Conservation (phyloP, 2,797 vertebrate genomes). For the Sylvilagus floridanus region DNA sequence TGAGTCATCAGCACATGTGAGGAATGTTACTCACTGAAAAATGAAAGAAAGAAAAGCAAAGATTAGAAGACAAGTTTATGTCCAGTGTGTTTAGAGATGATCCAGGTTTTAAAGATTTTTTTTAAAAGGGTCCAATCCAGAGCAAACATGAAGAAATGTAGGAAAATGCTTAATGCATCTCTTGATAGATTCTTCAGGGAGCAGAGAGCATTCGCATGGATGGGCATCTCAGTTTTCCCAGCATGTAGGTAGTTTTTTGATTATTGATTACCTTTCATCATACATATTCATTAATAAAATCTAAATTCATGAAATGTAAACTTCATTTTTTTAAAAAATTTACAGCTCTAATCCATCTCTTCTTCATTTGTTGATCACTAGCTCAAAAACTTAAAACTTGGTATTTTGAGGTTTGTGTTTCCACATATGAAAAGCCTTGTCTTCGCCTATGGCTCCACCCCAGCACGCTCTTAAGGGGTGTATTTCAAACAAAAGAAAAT, state of each 20-base stretch:
- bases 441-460: not conserved
- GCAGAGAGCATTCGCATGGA: not conserved
- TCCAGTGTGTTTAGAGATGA: conserved; percentile 1
- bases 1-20: not conserved
- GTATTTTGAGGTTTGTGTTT: conserved; percentile 56
- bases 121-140: not conserved
- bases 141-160: conserved; percentile 43
- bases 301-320: not conserved
- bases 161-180: not conserved
- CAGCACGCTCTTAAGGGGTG: conserved; percentile 46
- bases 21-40: conserved; percentile 62
- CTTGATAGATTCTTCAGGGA: conserved; percentile 35
- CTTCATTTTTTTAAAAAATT: conserved; percentile 37
- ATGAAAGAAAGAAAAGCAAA: conserved; percentile 55
- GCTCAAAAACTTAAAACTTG: conserved; percentile 53
- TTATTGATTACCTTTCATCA: conserved; percentile 27
- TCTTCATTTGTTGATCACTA: conserved; percentile 15
- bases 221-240: not conserved
- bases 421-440: conserved; percentile 36
- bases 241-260: conserved; percentile 46
- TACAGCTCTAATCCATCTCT: conserved; percentile 33
- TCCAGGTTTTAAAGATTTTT: conserved; percentile 38
- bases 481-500: conserved; percentile 65
- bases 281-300: conserved; percentile 3
- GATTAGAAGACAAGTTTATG: conserved; percentile 62